These are phyloP conservation scores for Anguilla marmorata DNA, from an alignment of 2,797 vertebrate genomes.

Conservation along the genomic window DNA sequence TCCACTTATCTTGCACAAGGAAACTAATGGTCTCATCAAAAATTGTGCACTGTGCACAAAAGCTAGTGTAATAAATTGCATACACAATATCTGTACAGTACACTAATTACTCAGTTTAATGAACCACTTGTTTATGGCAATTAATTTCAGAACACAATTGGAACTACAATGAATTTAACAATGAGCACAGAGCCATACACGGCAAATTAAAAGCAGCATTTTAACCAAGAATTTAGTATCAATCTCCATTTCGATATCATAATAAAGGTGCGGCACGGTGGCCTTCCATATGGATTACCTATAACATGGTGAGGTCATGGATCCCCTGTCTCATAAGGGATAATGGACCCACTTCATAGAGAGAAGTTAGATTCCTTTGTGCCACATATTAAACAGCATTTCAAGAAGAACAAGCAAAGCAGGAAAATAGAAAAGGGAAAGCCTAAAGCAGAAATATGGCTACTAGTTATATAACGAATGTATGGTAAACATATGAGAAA, in stretches of 20 bases:
- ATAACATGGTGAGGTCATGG: background rate
- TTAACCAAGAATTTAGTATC: background rate
- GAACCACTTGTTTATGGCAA: slow-evolving; percentile 7
- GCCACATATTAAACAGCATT: background rate
- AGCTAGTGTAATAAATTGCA: slow-evolving; percentile 18
- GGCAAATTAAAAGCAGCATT: background rate
- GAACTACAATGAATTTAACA: background rate
- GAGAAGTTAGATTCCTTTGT: slow-evolving; percentile 8
- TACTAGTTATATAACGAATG: background rate
- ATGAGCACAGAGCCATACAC: background rate
- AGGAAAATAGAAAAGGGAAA: background rate
- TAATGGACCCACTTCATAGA: background rate
- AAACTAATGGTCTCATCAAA: slow-evolving; percentile 15
- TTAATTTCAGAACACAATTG: slow-evolving; percentile 7
- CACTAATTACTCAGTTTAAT: slow-evolving; percentile 13
- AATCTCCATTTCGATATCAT: background rate
- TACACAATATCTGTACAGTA: background rate
- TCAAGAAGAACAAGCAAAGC: background rate
- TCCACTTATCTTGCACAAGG: slow-evolving; percentile 8
- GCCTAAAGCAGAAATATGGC: background rate
- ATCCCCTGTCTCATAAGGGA: background rate
- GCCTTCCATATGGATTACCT: slow-evolving; percentile 1
- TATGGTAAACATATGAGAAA: background rate
- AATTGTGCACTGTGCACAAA: background rate
- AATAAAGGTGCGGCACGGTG: background rate